Base-by-base conservation (phyloP, 2,113 vertebrate genomes). In the Sakesphorus luctuosus region DNA sequence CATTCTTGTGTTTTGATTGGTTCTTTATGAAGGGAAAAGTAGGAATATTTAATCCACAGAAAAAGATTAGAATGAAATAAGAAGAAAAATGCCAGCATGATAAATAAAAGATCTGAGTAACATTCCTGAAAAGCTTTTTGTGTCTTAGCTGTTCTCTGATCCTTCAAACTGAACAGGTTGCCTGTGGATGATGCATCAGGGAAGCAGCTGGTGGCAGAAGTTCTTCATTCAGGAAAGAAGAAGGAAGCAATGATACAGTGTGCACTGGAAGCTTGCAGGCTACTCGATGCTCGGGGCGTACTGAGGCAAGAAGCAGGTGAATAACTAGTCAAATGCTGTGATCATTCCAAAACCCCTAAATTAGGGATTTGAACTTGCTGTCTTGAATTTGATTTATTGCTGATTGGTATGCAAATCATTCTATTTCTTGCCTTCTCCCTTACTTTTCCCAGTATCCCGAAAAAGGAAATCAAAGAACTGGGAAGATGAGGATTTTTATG, bases 401-500 rank as follows among this genome's bases (percentile, higher is more conserved):
- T 94, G 40, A 56, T 29, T 68, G 44, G 17, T 46, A 46, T 77
- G 63, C 28, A 87, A 71, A 40, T 80, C 0, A 20, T 36, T 36
- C 47, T 46, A 18, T 78, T 93, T 38, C 69, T 94, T 89, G 25
- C 31, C 3, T 66, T 85, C 29, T 53, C 35, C 11, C 31, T 76
- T 76, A 46, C 43, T 52, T 94, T 80, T 92, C 47, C 67, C 89
- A 99, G 99, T 99, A 66, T 99, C 99, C 62, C 98, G 99, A 21
- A 99, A 99, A 97, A 98, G 99, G 81, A 99, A 98, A 95, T 98
- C 98, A 90, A 99, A 99, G 97, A 99, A 99, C 97, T 99, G 99
- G 99, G 99, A 99, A 88, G 99, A 99, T 26, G 99, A 99, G 89
- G 99, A 99, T 78, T 99, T 98, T 96, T 99, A 99, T 58, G 99